A percentile compares a stretch with the other conserved stretches of the same genome.
Conservation (phyloP, 2,797 vertebrate genomes). For the Falco rusticolus region DNA sequence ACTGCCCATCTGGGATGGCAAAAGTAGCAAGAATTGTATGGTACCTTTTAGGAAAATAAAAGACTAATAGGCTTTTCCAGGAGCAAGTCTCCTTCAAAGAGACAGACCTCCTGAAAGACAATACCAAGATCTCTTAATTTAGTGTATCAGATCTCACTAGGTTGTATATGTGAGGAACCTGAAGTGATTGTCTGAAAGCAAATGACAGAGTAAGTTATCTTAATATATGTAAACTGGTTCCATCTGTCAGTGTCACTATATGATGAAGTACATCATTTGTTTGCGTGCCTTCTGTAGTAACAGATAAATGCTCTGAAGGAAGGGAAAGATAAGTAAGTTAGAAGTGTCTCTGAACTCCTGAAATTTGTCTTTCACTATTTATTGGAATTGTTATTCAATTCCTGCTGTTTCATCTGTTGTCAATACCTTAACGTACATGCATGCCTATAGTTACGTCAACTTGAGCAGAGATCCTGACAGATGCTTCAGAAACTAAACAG, state of each 20-base stretch:
- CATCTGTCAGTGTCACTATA: not conserved
- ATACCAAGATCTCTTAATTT: not conserved
- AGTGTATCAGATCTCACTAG: not conserved
- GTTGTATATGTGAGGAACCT: not conserved
- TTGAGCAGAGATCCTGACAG: constrained; percentile 1
- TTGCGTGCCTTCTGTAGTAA: not conserved
- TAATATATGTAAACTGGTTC: not conserved
- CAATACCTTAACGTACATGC: not conserved
- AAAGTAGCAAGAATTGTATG: not conserved
- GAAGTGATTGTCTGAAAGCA: not conserved
- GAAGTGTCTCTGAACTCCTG: not conserved
- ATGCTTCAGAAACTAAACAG: not conserved
- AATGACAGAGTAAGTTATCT: not conserved
- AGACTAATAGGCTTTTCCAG: not conserved
- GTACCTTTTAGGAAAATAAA: not conserved
- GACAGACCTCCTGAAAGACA: not conserved
- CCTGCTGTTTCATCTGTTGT: not conserved
- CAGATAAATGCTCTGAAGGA: not conserved
- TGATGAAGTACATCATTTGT: constrained; percentile 16
- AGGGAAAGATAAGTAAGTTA: not conserved
- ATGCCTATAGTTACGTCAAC: not conserved
- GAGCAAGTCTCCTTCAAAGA: not conserved
- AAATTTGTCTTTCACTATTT: not conserved
- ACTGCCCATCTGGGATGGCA: not conserved
- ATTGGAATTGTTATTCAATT: not conserved